Percentiles rank a stretch among this genome's conserved stretches.
Evolutionary conservation across 2,888 invertebrate genomes (phyloP).

Genomic region (Schrankia costaestrigalis): DNA sequence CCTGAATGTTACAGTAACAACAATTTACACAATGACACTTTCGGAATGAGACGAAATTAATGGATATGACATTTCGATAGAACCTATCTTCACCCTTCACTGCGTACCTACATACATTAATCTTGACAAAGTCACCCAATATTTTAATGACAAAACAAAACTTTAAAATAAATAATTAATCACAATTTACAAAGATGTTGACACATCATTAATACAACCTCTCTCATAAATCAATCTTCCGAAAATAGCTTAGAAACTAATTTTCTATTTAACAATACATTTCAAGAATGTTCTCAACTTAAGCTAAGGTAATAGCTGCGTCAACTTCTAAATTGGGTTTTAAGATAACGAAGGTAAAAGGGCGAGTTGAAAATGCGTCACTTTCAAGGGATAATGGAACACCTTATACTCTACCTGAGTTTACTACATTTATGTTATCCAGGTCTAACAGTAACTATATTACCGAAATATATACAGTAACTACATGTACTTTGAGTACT

Average conservation of each 20-base stretch:
- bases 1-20: no score
- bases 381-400: constrained; percentile 17
- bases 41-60: no score
- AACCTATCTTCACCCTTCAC: no score
- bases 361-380: constrained; percentile 10
- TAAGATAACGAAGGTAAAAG: constrained; percentile 16
- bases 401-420: constrained; percentile 3
- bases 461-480: constrained; percentile 8
- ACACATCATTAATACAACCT: no score
- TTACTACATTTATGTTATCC: constrained; percentile 15
- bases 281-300: constrained; percentile 5
- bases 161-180: no score
- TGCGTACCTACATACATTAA: no score
- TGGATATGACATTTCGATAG: no score
- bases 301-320: constrained; percentile 14
- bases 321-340: constrained; percentile 17
- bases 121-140: no score
- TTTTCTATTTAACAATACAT: constrained; percentile 9
- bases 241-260: constrained; percentile 3
- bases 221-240: neutral
- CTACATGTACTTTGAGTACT: no score
- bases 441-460: constrained; percentile 13
- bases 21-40: no score
- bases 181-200: no score
- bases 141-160: no score